Evolutionary conservation across 2,113 vertebrate species (phyloP).

Genomic region (Speoplatyrhinus poulsoni): DNA sequence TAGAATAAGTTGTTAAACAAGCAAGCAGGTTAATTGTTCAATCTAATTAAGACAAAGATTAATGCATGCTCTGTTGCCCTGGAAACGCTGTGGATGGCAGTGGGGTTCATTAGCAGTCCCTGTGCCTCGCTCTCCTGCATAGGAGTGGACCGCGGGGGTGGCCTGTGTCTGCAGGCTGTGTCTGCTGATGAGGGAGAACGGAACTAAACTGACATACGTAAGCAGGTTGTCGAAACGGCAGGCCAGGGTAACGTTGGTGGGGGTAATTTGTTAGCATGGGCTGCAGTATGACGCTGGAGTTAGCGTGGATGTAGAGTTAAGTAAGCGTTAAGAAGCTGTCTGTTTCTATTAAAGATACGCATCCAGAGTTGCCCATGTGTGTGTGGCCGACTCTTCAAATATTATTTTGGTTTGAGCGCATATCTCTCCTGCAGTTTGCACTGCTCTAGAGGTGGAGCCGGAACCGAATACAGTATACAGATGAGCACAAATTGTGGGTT

Average conservation of each 20-base stretch:
- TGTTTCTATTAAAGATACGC: background rate
- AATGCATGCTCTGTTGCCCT: conserved; percentile 55
- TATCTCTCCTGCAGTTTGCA: no score
- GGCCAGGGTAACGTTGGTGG: background rate
- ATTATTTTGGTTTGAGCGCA: no score
- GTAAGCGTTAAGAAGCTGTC: background rate
- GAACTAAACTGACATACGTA: conserved; percentile 25
- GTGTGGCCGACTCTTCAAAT: no score
- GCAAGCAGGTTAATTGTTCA: conserved; percentile 59
- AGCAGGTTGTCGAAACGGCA: conserved; percentile 19
- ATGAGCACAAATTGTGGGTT: no score
- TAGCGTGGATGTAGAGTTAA: background rate
- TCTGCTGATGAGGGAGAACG: conserved; percentile 17
- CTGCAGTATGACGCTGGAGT: background rate
- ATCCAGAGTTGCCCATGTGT: no score
- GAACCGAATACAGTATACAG: no score
- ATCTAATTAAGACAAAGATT: conserved; percentile 69
- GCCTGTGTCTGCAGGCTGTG: conserved; percentile 26
- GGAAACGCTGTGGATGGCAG: conserved; percentile 44
- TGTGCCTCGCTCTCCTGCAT: conserved; percentile 21
- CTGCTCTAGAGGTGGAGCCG: no score
- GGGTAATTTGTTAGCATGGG: background rate
- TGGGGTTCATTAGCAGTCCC: conserved; percentile 57
- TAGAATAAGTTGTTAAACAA: conserved; percentile 1
- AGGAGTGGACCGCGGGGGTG: conserved; percentile 11